Percentiles rank a stretch among this genome's conserved stretches.
phyloP scores from a whole-genome alignment of 2,888 invertebrate genomes.

The Zelleria hepariella region DNA sequence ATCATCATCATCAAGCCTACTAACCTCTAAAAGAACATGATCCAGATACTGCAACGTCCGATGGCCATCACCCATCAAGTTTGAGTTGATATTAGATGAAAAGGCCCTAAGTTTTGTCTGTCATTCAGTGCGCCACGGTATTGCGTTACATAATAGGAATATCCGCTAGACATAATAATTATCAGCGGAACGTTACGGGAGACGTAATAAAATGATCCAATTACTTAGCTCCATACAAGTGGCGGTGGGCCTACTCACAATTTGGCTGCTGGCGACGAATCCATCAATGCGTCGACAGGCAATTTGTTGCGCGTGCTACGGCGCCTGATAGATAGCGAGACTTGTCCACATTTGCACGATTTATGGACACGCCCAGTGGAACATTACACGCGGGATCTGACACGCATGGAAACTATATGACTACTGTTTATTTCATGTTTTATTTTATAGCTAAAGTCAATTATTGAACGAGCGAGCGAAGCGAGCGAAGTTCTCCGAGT shows the following conservation, averaged over 20 bases:
- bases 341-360: constrained; percentile 62
- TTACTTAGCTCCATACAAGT: constrained; percentile 23
- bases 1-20: too few species aligned
- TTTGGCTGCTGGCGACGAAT: constrained; percentile 59
- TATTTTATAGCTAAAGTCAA: not conserved
- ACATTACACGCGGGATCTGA: constrained; percentile 41
- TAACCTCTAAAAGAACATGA: too few species aligned
- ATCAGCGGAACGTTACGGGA: constrained; percentile 5
- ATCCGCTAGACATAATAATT: not conserved
- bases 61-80: too few species aligned
- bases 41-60: too few species aligned
- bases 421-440: not conserved
- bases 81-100: too few species aligned
- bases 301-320: constrained; percentile 67
- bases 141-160: not conserved
- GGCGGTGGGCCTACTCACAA: constrained; percentile 12
- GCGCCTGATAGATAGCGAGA: constrained; percentile 63
- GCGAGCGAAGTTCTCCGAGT: too few species aligned
- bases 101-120: too few species aligned
- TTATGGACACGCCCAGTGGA: constrained; percentile 48
- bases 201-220: constrained; percentile 7
- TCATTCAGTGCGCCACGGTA: not conserved
- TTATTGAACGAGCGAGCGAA: not conserved
- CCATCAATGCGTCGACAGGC: constrained; percentile 66
- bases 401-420: constrained; percentile 21